phyloP scores from a whole-genome alignment of 2,797 vertebrate species.

The Ptychobarbus kaznakovi region DNA sequence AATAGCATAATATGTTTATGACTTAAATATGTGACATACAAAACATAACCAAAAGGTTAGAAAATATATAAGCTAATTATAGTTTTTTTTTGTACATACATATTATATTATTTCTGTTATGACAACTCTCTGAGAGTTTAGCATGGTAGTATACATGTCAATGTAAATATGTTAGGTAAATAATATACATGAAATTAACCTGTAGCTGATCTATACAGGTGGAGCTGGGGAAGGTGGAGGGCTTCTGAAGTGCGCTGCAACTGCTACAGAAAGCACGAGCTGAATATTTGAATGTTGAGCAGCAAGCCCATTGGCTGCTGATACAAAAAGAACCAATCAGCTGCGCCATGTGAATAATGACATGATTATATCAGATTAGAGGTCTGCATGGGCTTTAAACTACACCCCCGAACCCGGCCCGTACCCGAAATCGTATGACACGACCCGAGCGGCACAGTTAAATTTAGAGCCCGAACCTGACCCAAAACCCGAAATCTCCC shows the following conservation, averaged over 20 bases:
- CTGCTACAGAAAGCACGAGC: background rate
- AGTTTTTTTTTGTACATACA: background rate
- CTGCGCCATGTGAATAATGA: too few species aligned
- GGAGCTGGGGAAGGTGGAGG: background rate
- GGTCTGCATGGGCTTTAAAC: too few species aligned
- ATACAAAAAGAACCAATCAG: too few species aligned
- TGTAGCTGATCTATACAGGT: background rate
- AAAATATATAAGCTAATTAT: too few species aligned
- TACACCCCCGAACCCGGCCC: too few species aligned
- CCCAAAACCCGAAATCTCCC: too few species aligned
- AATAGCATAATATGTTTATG: too few species aligned
- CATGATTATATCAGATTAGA: too few species aligned
- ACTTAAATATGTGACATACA: background rate
- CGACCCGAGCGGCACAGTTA: too few species aligned
- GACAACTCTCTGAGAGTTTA: background rate
- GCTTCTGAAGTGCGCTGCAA: background rate
- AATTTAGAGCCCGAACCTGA: too few species aligned
- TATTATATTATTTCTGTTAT: background rate
- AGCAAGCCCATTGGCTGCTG: background rate
- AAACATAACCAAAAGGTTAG: background rate
- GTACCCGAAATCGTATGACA: too few species aligned
- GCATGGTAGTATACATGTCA: too few species aligned
- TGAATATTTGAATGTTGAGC: background rate
- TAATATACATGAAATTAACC: background rate
- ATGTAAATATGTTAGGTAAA: background rate